Base-by-base conservation (phyloP, 2,113 vertebrate genomes). In the Boleophthalmus pectinirostris region DNA sequence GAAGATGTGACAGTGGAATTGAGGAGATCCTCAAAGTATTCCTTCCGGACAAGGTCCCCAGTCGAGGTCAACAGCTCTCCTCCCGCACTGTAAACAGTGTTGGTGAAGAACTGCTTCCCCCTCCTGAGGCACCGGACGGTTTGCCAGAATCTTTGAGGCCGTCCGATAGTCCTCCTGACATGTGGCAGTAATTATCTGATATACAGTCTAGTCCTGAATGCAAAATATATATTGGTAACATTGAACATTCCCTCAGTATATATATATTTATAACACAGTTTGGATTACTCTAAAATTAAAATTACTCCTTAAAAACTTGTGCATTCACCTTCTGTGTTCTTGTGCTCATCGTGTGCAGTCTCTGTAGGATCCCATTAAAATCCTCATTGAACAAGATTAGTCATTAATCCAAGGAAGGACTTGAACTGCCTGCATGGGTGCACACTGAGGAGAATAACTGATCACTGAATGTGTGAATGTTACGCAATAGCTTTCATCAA, bases 361-460 rank as follows among this genome's bases (percentile, higher is more conserved):
- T 9, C 73, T 68, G 53, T 16, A 69, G 25, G 43, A 16, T 70
- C 67, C 61, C 73, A 81, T 82, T 87, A 73, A 76, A 85, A 69
- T 70, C 54, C 72, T 66, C 58, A 69, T 29, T 82, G 57, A 78
- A 65, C 82, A 20, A 72, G 72, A 88, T 81, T 87, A 77, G 65
- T 18, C 10, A 21, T 57, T 70, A 81, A 87, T 90, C 46, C 68
- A 84, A 24, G 69, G 66, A 57, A 14, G 69, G 51, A 73, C 35
- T 10, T 33, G 35, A 66, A 29, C 68, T 56, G 66, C 61, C 51
- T 66, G 20, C 20, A 67, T 33, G 45, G 53, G 45, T 68, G 46
- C 83, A 72, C 25, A 58, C 3, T 25, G 53, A 73, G 61, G 57
- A 73, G 61, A 33, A 56, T 24, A 29, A 63, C 56, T 53, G 23